Percentiles rank a stretch among this genome's conserved stretches.
Evolutionary conservation across 2,113 vertebrate species (phyloP).

Genomic region (Dendrocopos noguchii): DNA sequence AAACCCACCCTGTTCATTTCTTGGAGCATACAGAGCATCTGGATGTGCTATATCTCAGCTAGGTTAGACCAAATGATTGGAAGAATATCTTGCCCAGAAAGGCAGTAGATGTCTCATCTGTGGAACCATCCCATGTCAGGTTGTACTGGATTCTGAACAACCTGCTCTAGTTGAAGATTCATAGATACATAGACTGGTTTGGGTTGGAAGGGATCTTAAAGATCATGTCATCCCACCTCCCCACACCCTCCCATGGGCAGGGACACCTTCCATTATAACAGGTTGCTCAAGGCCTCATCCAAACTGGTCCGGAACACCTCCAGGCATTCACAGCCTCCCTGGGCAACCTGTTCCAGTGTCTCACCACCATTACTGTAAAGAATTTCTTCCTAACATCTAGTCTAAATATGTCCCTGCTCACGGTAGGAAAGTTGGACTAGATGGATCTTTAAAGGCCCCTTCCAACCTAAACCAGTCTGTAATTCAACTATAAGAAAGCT

Average conservation of each 20-base stretch:
- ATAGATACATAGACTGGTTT: too few species aligned
- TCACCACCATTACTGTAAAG: too few species aligned
- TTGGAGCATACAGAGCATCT: not conserved
- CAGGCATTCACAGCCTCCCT: too few species aligned
- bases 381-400: too few species aligned
- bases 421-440: not conserved
- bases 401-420: not conserved
- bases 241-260: too few species aligned
- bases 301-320: too few species aligned
- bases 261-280: too few species aligned
- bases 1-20: not conserved
- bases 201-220: too few species aligned
- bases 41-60: not conserved
- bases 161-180: not conserved
- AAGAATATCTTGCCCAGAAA: not conserved
- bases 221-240: too few species aligned
- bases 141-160: not conserved
- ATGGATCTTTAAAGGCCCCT: not conserved
- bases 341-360: too few species aligned
- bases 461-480: not conserved
- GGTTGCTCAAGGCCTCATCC: too few species aligned
- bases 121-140: not conserved
- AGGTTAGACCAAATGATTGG: not conserved
- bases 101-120: not conserved
- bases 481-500: not conserved